Base-by-base conservation (phyloP, 2,113 vertebrate species). In the Halcyon malimbica region DNA sequence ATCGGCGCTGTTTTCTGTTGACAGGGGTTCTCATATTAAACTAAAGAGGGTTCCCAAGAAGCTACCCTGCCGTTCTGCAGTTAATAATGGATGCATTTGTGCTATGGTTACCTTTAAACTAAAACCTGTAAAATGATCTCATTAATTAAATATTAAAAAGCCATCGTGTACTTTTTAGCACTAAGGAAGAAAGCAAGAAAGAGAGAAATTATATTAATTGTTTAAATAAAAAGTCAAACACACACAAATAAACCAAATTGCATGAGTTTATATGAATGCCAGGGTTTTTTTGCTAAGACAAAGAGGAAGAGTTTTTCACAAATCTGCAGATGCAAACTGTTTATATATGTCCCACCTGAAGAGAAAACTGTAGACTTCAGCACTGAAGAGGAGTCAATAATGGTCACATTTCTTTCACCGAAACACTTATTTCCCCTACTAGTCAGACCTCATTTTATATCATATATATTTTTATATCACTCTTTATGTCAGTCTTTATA, bases 61-160 rank as follows among this genome's bases (percentile, higher is more conserved):
- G 97, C 87, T 89, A 85, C 89, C n/a, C 96, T 87, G 97, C 95
- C 65, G 53, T 97, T 94, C 96, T 78, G 96, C 88, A 12, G 78
- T 99, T 96, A 99, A 99, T 99, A 99, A 99, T 99, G 96, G 80
- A 99, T 99, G 98, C 16, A 20, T 92, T 75, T 97, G 98, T 97
- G 93, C 99, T 98, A 99, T 99, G 98, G 99, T 98, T 99, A 99
- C 99, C 97, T 88, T 98, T 99, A 99, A 99, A 99, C 97, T 97
- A 99, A 98, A 98, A 98, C 99, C 98, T 65, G 99, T 95, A 99
- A 99, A 97, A 63, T 26, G 98, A 99, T 99, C 98, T 73, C 82
- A 24, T 82, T 83, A 57, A 96, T 98, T 98, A 97, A 99, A 99
- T 99, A 99, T 99, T 99, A 96, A 97, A 98, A 96, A 80, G 57